Evolutionary conservation across 2,113 vertebrate species (phyloP).

Genomic region (Cebidichthys violaceus): DNA sequence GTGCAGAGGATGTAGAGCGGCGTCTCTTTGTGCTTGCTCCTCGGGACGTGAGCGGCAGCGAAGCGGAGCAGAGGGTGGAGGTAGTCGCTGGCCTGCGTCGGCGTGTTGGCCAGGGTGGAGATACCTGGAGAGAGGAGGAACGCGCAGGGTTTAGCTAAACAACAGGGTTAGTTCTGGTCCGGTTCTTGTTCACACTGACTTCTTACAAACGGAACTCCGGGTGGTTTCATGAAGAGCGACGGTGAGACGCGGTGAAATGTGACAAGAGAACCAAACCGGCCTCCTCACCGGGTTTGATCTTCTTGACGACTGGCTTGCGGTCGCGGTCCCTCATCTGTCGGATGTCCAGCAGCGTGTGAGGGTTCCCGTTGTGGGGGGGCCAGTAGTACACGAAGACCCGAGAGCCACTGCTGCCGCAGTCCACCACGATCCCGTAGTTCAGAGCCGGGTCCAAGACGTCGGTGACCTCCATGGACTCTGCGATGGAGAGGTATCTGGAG

Average conservation of each 20-base stretch:
- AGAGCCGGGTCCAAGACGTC: slow-evolving; percentile 89
- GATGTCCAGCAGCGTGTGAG: slow-evolving; percentile 95
- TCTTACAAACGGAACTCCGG: no score
- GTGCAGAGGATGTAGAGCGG: slow-evolving; percentile 97
- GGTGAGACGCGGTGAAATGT: background rate
- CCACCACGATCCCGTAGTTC: slow-evolving; percentile 94
- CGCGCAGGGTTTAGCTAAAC: no score
- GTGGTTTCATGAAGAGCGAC: no score
- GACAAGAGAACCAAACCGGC: no score
- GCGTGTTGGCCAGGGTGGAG: slow-evolving; percentile 87
- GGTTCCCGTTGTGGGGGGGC: slow-evolving; percentile 96
- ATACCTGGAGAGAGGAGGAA: slow-evolving; percentile 72
- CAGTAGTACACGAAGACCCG: slow-evolving; percentile 95
- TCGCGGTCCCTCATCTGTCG: slow-evolving; percentile 93
- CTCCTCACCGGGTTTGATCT: slow-evolving; percentile 94
- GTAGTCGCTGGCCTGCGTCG: slow-evolving; percentile 93
- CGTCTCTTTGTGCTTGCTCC: slow-evolving; percentile 93
- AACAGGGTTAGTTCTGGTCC: no score
- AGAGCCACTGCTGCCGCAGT: slow-evolving; percentile 96
- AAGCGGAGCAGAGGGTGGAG: slow-evolving; percentile 92
- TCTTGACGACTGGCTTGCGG: slow-evolving; percentile 94
- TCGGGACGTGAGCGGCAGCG: slow-evolving; percentile 92
- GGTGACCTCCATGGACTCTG: slow-evolving; percentile 91
- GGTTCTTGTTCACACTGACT: no score
- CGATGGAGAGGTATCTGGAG: slow-evolving; percentile 88